A percentile compares a stretch with the other conserved stretches of the same genome.
These are phyloP conservation scores for Albula glossodonta DNA, from an alignment of 2,113 vertebrate genomes.

Conservation along the genomic window DNA sequence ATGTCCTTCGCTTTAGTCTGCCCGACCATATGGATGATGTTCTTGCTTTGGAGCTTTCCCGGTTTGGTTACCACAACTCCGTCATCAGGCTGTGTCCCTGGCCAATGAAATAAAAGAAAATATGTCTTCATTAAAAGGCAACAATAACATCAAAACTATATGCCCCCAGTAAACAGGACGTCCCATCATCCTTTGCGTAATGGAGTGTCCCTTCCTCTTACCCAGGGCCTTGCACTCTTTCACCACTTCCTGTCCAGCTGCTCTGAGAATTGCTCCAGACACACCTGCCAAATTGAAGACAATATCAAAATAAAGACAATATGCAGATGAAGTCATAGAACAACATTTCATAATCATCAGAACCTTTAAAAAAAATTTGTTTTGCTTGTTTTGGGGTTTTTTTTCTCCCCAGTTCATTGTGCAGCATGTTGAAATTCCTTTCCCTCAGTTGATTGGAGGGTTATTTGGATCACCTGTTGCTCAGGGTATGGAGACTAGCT, in stretches of 20 bases:
- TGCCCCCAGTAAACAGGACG: neutral
- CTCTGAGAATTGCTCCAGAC: slow-evolving; percentile 57
- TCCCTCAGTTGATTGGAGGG: too few relatives aligned
- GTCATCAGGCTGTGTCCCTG: slow-evolving; percentile 47
- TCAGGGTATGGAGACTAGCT: too few relatives aligned
- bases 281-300: slow-evolving; percentile 42
- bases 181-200: neutral
- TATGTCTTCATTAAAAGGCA: neutral
- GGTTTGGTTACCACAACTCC: slow-evolving; percentile 51
- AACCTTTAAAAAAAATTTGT: neutral
- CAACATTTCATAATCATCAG: neutral
- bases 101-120: neutral
- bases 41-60: slow-evolving; percentile 50
- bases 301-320: neutral
- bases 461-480: too few relatives aligned
- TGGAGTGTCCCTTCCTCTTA: slow-evolving; percentile 19
- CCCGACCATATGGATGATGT: slow-evolving; percentile 58
- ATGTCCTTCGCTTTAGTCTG: slow-evolving; percentile 46
- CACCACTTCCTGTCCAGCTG: slow-evolving; percentile 48
- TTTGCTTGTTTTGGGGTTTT: neutral
- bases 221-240: slow-evolving; percentile 52
- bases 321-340: neutral
- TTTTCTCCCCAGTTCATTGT: neutral
- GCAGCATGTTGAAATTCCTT: too few relatives aligned
- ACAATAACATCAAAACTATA: neutral